Evolutionary conservation across 2,797 vertebrate genomes (phyloP), one percentile per base, ranked within the genome.

Genomic region (Clarias pachynema): DNA sequence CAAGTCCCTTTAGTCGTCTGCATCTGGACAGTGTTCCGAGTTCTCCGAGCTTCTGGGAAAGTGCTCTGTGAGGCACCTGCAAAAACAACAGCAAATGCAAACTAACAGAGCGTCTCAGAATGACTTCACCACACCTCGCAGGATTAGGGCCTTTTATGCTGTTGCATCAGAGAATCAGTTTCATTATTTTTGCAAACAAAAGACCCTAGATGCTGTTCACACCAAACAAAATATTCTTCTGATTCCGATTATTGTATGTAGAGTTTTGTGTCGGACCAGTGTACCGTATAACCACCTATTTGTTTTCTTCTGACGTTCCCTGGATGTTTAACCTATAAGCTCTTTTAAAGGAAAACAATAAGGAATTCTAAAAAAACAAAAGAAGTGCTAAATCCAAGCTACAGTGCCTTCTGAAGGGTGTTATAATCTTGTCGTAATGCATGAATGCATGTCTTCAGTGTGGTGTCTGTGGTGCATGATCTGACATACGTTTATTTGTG

Each of bases 1-100:
- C 31, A n/a, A 24, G 20, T 34, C 68, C 12, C 34, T 82, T 57
- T 24, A 3, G 12, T 9, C 16, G 9, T 29, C 57, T 63, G n/a
- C 60, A 77, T 56, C 82, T 75, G 59, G 44, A 84, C 59, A 84
- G 22, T n/a, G 57, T 66, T 81, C 22, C 49, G 49, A 14, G 49
- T 53, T 14, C 65, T 37, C 20, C n/a, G n/a, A 14, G 63, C 24
- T 26, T 84, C 81, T 79, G 37, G 86, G 73, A 86, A 87, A 80
- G 66, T 4, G 49, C 20, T 29, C 57, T 10, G 16, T 84, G 24
- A n/a, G 26, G 60, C 79, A 85, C 78, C 85, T 88, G 81, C 73
- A 49, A 87, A 87, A 87, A 82, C 83, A 85, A 86, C 68, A 26
- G 22, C 63, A 63, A 65, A 44, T 66, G 73, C 81, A 85, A 60